Evolutionary conservation across 2,113 vertebrate species (phyloP).

Genomic region (Meleagris gallopavo): DNA sequence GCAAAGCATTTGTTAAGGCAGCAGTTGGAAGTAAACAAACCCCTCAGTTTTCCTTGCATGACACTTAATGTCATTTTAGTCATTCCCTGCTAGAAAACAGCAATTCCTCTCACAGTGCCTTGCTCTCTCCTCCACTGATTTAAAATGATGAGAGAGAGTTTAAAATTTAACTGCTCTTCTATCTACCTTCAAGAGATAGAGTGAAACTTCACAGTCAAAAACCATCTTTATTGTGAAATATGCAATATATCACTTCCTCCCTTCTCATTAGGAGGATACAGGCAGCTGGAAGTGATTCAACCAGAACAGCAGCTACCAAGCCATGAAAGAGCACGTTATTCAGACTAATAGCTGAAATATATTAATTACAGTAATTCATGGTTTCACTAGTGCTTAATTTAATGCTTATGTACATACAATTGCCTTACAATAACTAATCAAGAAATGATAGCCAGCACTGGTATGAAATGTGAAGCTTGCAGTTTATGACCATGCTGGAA

Average conservation of each 20-base stretch:
- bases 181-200: neutral
- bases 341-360: neutral
- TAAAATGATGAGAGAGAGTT: neutral
- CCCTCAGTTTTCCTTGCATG: neutral
- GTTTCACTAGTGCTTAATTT: neutral
- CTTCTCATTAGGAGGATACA: rapidly evolving
- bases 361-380: constrained; percentile 37
- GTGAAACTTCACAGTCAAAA: neutral
- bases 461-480: neutral
- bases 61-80: rapidly evolving
- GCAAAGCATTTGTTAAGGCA: neutral
- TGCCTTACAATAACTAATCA: neutral
- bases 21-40: neutral
- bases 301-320: neutral
- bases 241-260: neutral
- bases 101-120: neutral
- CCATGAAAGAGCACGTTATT: neutral
- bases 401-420: neutral
- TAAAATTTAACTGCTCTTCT: neutral
- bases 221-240: neutral
- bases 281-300: neutral
- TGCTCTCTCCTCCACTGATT: neutral
- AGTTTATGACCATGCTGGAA: neutral
- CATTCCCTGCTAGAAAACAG: neutral
- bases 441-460: neutral